phyloP scores from a whole-genome alignment of 2,113 vertebrate genomes.

The Catagonus wagneri region DNA sequence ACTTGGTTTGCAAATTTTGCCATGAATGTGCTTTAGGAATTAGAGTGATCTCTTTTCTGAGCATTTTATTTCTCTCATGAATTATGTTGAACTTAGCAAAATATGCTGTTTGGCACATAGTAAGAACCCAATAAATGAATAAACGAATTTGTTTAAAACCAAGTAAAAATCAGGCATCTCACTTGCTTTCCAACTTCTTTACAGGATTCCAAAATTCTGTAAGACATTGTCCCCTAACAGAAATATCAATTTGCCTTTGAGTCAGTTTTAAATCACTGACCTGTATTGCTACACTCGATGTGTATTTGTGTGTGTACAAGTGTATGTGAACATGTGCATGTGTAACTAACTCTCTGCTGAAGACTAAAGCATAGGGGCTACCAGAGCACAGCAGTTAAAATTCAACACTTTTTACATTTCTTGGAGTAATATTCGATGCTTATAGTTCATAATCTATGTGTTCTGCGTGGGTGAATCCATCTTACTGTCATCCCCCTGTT shows the following conservation, averaged over 20 bases:
- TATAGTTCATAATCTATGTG: conserved; percentile 36
- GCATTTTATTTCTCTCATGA: conserved; percentile 32
- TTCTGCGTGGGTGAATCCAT: conserved; percentile 35
- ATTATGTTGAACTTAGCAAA: conserved; percentile 45
- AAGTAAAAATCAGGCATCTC: conserved; percentile 20
- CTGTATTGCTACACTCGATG: background rate
- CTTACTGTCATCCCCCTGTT: conserved; percentile 28
- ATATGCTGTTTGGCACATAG: background rate
- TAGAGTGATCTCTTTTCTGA: conserved; percentile 77
- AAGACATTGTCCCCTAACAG: background rate
- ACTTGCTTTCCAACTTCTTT: conserved; percentile 55
- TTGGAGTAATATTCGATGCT: conserved; percentile 21
- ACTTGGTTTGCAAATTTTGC: conserved; percentile 75
- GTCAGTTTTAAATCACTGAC: background rate
- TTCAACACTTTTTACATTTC: background rate
- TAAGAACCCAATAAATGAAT: conserved; percentile 19
- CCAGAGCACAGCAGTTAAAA: background rate
- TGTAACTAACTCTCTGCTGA: background rate
- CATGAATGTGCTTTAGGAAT: conserved; percentile 79
- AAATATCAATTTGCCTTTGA: background rate
- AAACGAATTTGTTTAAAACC: conserved; percentile 38
- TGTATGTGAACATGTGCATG: background rate
- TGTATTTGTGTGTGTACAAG: background rate
- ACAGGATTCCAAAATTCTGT: background rate
- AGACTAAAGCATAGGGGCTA: background rate